Conservation (phyloP, 2,797 vertebrate genomes). For the Liasis olivaceus region DNA sequence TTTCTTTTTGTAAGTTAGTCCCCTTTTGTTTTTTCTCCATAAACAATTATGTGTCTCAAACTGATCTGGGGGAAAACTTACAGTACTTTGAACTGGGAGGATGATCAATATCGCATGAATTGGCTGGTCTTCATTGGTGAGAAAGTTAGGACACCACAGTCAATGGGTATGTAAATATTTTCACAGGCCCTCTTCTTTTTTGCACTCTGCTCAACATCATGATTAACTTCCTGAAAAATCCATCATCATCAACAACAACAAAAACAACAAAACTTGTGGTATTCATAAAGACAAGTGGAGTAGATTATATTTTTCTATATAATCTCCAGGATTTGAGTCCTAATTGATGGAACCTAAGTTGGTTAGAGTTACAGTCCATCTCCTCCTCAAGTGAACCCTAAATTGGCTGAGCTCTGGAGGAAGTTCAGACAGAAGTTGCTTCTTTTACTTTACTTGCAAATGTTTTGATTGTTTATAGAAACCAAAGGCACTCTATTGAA, state of each 20-base stretch:
- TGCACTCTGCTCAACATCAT: background rate
- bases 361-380: background rate
- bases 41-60: no score
- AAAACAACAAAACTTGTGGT: background rate
- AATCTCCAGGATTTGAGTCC: background rate
- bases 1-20: no score
- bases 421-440: background rate
- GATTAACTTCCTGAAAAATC: background rate
- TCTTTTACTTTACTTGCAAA: background rate
- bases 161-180: background rate
- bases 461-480: background rate
- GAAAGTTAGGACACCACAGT: no score
- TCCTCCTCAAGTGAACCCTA: background rate
- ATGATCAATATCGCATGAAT: no score
- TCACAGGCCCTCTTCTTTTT: background rate
- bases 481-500: background rate
- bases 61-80: no score
- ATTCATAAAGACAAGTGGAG: background rate
- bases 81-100: no score
- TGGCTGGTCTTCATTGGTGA: no score
- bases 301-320: background rate
- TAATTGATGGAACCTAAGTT: background rate
- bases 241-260: no score
- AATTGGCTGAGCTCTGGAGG: background rate
- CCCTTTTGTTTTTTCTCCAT: no score